Base-by-base conservation (phyloP, 1,140 invertebrate species). In the Xylocopa sonorina region DNA sequence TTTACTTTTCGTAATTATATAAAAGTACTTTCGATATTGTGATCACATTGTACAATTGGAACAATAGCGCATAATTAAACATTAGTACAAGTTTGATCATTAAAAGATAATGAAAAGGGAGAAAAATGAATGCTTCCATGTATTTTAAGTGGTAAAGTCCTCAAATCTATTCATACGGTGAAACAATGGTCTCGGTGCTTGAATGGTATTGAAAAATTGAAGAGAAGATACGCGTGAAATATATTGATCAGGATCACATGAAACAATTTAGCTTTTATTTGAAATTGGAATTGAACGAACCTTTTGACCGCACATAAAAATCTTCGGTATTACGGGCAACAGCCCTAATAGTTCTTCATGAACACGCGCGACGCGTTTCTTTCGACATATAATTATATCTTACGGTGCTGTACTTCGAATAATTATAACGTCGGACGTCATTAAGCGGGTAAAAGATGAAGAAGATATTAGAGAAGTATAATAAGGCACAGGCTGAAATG, bases 361-460 rank as follows among this genome's bases (percentile, higher is more conserved):
- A n/a, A n/a, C n/a, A n/a, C 63, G 51, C 67, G 29, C 55, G 66
- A 66, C 53, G 58, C 21, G 21, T 78, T 60, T 68, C 66, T 66
- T 80, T 83, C 81, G 75, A 53, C 58, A 80, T 81, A 86, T 88
- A 89, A 89, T 89, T 88, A 88, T 87, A 80, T 85, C 86, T 89
- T 77, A 82, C 68, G 67, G 69, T 80, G 48, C 81, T 71, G 57
- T 72, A 74, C 72, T 83, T 86, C 78, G 78, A 88, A 89, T 89
- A 89, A 89, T 89, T 88, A 89, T 85, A 88, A 84, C 76, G 83
- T 74, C 67, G 76, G 87, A 87, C 85, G 84, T 89, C 88, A 89
- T 89, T 89, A 89, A 89, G 85, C 85, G 85, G 87, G 84, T 81
- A 84, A 80, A 88, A 89, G 89, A 81, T 83, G 82, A 85, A 82